A percentile compares a stretch with the other conserved stretches of the same genome.
These are phyloP conservation scores for Alcis repandata DNA, from an alignment of 2,888 invertebrate genomes.

Conservation along the genomic window DNA sequence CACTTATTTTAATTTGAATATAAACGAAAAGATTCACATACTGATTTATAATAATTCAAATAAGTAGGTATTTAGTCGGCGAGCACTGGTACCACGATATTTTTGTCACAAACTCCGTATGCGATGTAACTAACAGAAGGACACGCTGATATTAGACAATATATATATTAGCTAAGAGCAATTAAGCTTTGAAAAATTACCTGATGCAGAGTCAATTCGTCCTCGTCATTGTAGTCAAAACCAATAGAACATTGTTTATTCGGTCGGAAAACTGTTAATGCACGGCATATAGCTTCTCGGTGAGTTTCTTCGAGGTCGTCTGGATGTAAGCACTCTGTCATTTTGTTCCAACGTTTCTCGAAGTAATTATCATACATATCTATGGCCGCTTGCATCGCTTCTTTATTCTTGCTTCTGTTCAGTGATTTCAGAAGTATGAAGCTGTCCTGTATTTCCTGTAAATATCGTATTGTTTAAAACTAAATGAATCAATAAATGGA, in stretches of 20 bases:
- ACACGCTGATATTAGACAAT: too few relatives aligned
- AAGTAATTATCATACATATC: constrained; percentile 12
- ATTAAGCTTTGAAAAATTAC: neutral
- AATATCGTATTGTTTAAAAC: neutral
- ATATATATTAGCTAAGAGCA: too few relatives aligned
- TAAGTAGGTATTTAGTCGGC: too few relatives aligned
- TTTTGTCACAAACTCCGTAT: too few relatives aligned
- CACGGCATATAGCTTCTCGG: constrained; percentile 2
- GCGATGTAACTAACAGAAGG: too few relatives aligned
- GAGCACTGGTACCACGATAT: too few relatives aligned
- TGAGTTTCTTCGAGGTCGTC: constrained; percentile 15
- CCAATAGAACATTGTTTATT: constrained; percentile 2
- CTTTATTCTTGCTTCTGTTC: constrained; percentile 24
- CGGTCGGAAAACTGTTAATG: constrained; percentile 5
- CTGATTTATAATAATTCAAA: too few relatives aligned
- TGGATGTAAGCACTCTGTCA: constrained; percentile 18
- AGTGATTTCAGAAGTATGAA: constrained; percentile 9
- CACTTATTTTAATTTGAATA: too few relatives aligned
- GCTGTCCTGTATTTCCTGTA: constrained; percentile 14
- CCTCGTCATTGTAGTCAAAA: constrained; percentile 10
- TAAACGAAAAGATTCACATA: too few relatives aligned
- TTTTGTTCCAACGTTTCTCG: neutral
- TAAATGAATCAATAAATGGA: neutral
- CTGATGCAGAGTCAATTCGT: constrained; percentile 9
- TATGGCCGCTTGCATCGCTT: constrained; percentile 7